Conservation (phyloP, 2,888 invertebrate species). For the Leptarthrus brevirostris region DNA sequence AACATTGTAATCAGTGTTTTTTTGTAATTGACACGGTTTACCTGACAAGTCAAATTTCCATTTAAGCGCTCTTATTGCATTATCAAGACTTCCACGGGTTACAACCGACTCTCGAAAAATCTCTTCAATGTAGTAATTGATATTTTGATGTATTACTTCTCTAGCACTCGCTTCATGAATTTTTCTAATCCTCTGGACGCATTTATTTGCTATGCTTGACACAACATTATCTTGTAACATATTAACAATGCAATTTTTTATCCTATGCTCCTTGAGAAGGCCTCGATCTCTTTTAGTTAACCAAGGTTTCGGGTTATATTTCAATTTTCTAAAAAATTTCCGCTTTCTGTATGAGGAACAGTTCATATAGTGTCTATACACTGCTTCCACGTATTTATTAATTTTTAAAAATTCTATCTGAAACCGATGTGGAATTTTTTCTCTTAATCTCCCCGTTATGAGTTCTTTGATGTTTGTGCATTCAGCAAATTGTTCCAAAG, state of each 20-base stretch:
- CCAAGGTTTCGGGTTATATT: background rate
- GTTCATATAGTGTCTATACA: background rate
- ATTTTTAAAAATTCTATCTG: background rate
- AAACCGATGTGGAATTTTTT: background rate
- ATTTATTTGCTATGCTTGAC: background rate
- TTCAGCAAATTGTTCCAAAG: constrained; percentile 4
- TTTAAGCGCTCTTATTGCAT: too few relatives aligned
- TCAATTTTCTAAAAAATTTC: background rate
- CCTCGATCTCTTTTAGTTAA: constrained; percentile 7
- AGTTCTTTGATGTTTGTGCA: constrained; percentile 8
- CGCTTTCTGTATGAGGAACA: background rate
- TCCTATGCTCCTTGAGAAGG: background rate
- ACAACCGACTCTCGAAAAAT: too few relatives aligned
- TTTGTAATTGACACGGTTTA: too few relatives aligned
- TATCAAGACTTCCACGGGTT: too few relatives aligned
- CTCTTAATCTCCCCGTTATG: background rate
- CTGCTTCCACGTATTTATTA: background rate
- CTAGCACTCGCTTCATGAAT: background rate
- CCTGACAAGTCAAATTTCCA: too few relatives aligned
- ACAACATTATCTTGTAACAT: background rate
- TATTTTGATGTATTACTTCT: background rate
- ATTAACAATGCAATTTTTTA: background rate
- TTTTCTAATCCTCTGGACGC: background rate
- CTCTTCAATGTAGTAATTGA: background rate
- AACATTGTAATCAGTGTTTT: too few relatives aligned